Conservation (phyloP, 2,113 vertebrate species). For the Bubo scandiacus region DNA sequence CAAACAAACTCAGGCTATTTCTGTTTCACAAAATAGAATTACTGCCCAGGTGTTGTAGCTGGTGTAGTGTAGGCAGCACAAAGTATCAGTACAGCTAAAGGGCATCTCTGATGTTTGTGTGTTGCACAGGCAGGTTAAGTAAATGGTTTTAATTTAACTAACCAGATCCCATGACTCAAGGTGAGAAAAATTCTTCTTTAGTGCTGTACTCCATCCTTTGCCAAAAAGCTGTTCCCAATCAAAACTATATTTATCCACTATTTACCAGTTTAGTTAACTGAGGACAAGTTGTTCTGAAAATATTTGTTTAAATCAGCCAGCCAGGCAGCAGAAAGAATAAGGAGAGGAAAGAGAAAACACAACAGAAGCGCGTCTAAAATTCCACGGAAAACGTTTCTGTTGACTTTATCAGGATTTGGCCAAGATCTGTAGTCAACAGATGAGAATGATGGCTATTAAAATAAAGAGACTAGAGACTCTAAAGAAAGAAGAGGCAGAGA, state of each 20-base stretch:
- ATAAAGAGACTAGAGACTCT: neutral
- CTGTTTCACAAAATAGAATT: neutral
- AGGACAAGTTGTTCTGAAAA: constrained; percentile 47
- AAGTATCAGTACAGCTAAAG: neutral
- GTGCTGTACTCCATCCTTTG: neutral
- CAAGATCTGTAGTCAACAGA: neutral
- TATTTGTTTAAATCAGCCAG: constrained; percentile 36
- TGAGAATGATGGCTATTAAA: neutral
- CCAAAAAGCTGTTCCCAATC: constrained; percentile 45
- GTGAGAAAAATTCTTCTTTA: constrained; percentile 41
- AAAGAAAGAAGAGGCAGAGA: neutral
- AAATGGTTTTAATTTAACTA: constrained; percentile 13
- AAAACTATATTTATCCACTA: constrained; percentile 52
- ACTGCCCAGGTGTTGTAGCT: neutral
- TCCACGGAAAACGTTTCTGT: constrained; percentile 5
- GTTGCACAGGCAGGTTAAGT: neutral
- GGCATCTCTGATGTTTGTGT: neutral
- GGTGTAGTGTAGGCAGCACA: neutral
- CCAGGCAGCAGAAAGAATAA: neutral
- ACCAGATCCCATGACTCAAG: constrained; percentile 21
- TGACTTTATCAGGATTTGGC: neutral
- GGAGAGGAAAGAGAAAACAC: neutral
- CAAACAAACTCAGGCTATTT: neutral
- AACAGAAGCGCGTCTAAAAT: neutral
- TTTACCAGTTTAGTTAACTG: constrained; percentile 48